Conservation (phyloP, 2,797 vertebrate species). For the Melanotaenia pygmaea region DNA sequence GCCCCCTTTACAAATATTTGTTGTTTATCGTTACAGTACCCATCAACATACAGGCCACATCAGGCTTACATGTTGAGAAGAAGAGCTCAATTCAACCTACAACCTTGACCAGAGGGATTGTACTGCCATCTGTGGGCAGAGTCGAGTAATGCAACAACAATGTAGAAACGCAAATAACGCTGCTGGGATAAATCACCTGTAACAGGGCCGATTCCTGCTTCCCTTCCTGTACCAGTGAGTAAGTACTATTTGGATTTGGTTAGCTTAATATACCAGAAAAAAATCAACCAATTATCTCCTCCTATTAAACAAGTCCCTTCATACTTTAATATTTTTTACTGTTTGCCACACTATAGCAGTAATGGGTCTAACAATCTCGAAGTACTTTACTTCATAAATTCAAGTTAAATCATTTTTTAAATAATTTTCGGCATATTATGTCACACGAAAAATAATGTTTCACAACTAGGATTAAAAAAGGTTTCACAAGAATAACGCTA, state of each 20-base stretch:
- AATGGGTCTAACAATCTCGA: background rate
- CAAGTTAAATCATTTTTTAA: background rate
- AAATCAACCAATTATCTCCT: background rate
- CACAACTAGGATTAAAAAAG: conserved; percentile 26
- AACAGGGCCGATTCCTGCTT: background rate
- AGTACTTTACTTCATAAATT: background rate
- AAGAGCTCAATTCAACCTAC: background rate
- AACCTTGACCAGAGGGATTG: background rate
- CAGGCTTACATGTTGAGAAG: background rate
- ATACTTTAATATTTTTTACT: background rate
- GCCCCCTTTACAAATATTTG: background rate
- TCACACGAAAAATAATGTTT: conserved; percentile 21
- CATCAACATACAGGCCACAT: background rate
- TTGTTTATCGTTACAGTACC: background rate
- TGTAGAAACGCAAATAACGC: too few species aligned
- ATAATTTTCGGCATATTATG: background rate
- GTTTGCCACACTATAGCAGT: background rate
- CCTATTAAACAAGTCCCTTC: background rate
- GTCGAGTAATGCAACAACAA: background rate
- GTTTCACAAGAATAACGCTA: conserved; percentile 18
- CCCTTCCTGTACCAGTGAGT: background rate
- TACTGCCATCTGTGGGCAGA: conserved; percentile 29
- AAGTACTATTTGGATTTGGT: background rate
- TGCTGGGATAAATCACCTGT: background rate
- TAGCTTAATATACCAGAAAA: background rate